Evolutionary conservation across 2,797 vertebrate genomes (phyloP), one percentile per base, ranked within the genome.

Genomic region (Pseudopleuronectes americanus): DNA sequence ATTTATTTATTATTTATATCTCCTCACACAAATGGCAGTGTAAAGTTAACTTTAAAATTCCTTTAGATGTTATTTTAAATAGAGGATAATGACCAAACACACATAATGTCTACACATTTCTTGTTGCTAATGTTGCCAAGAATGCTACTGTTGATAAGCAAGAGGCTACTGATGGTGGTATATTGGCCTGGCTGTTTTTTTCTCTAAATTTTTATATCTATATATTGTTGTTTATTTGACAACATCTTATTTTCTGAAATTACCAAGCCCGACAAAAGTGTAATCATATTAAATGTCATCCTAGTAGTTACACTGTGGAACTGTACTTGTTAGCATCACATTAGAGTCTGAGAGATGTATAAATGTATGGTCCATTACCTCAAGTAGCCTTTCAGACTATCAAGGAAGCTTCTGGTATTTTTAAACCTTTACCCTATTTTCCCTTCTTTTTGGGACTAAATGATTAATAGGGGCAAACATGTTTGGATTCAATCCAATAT

Each of bases 211-310:
- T 13, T 41, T 41, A 14, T 41, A 3, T 41, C 13, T 41, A n/a
- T n/a, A 17, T 19, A n/a, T 47, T 17, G 17, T 47, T 0, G 0
- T 17, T 47, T n/a, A 47, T 47, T 47, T 47, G 45, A 47, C 7
- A 6, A 14, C 5, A 8, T 48, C n/a, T n/a, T 6, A 48, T 21
- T 48, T 21, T 8, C 19, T 48, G 3, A 21, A 48, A 17, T 17
- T 43, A 17, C 1, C 14, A 16, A 16, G 14, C 13, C 41, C 41
- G 17, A 17, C 17, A 14, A 43, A 17, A 17, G 41, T 43, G 41
- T 74, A 63, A 71, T 79, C 45, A 53, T 58, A 6, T 57, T 58
- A 55, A 76, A 79, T 74, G 51, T 57, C 60, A 61, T 17, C 13
- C 10, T 52, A 41, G 45, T 21, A 57, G 61, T n/a, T 51, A 26